These are phyloP conservation scores for Erpornis zantholeuca DNA, from an alignment of 2,113 vertebrate species.

Conservation along the genomic window DNA sequence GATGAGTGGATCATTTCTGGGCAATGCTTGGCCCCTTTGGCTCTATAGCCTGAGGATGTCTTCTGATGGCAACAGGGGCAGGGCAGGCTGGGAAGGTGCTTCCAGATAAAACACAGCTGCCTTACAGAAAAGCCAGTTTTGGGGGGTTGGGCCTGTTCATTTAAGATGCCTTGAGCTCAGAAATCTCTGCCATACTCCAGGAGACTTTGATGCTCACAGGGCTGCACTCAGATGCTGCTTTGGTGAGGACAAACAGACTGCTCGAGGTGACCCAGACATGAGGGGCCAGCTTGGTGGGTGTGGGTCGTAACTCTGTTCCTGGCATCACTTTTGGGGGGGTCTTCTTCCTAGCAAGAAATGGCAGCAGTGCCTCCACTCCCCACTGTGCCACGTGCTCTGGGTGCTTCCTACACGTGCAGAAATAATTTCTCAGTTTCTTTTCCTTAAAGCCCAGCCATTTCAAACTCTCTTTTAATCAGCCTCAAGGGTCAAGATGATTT, in stretches of 20 bases:
- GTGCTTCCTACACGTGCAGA: not conserved
- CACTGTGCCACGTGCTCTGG: fast-evolving
- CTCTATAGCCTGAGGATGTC: not conserved
- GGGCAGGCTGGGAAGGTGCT: not conserved
- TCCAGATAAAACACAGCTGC: not conserved
- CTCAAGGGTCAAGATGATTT: slow-evolving; percentile 10
- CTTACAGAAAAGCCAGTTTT: not conserved
- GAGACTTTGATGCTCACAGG: not conserved
- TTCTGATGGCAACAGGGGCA: not conserved
- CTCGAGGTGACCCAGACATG: fast-evolving
- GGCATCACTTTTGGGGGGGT: not conserved
- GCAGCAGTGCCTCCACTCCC: not conserved
- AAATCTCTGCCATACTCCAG: not conserved
- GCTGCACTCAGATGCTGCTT: not conserved
- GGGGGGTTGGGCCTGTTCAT: fast-evolving
- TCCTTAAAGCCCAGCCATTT: not conserved
- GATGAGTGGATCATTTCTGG: not conserved
- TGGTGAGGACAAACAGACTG: not conserved
- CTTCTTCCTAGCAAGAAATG: not conserved
- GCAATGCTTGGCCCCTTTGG: not conserved
- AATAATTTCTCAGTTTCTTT: not conserved
- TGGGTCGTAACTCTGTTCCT: not conserved
- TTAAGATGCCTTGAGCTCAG: not conserved
- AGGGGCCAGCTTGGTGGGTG: not conserved
- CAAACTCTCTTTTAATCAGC: not conserved